Evolutionary conservation across 1,140 invertebrate genomes (phyloP), one percentile per base, ranked within the genome.

Genomic region (Sminthurides bifidus): DNA sequence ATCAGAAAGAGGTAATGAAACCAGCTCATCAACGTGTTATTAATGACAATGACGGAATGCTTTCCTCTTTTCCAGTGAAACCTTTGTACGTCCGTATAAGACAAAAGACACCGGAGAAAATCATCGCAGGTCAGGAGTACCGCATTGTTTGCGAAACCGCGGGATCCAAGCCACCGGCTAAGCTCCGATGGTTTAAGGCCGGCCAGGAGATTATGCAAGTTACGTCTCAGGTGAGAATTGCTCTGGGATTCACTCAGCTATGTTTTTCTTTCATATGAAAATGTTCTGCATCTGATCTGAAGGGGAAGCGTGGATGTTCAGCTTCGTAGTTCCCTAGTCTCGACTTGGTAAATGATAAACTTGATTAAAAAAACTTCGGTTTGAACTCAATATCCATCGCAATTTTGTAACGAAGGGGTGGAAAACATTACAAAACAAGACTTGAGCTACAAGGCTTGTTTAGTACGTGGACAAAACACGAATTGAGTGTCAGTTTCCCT

Each of bases 141-240:
- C 80, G 85, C 68, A 76, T 91, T 19, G 76, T 78, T 49, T 92
- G 89, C 68, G 80, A 85, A 68, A 85, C 85, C 2, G 79, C 80
- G 10, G 89, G 88, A 43, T 87, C 85, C 8, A 76, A 86, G 53
- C 89, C 89, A 40, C 80, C 85, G 1, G 86, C 88, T 23, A 77
- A 84, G 65, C 84, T 92, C 66, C 84, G 85, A 1, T 92, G 87
- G 87, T 85, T 85, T 72, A 87, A 87, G 68, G 84, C 82, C 65
- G 84, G 83, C 69, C 75, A 55, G 49, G 63, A 65, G 58, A 65
- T 65, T 33, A 53, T 54, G 26, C 57, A 59, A 55, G 82, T 61
- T 80, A 83, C 66, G 58, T 62, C 77, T 84, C 53, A 81, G 81
- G 69, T 79, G 82, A 67, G 81, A 82, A 51, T 83, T n/a, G 79